These are phyloP conservation scores for Barypeithes pellucidus DNA, from an alignment of 2,888 invertebrate species.

Conservation along the genomic window DNA sequence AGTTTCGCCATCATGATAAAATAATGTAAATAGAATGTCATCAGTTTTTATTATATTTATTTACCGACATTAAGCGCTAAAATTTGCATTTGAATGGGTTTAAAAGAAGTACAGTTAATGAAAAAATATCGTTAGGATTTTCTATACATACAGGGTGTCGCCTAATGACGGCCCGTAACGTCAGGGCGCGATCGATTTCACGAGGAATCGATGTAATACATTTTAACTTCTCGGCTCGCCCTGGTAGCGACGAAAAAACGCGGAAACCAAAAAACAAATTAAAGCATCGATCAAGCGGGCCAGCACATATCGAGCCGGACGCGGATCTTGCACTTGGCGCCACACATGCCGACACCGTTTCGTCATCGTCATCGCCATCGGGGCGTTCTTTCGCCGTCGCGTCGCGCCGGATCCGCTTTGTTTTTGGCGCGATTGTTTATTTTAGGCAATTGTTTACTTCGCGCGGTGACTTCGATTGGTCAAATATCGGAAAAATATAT, in stretches of 20 bases:
- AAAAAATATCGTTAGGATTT: no score
- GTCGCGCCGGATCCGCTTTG: constrained; percentile 31
- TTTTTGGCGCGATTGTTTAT: constrained; percentile 4
- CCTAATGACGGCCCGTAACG: no score
- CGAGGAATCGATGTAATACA: no score
- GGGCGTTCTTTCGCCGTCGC: background rate
- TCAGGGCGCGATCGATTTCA: no score
- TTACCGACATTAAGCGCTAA: no score
- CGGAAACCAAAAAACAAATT: constrained; percentile 25
- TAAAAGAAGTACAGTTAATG: no score
- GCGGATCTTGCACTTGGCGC: constrained; percentile 42
- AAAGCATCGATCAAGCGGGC: constrained; percentile 10
- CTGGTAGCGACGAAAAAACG: constrained; percentile 21
- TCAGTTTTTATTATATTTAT: constrained; percentile 8
- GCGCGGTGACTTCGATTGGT: background rate
- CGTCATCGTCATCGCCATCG: constrained; percentile 38
- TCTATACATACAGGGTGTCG: no score
- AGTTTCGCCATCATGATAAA: constrained; percentile 1
- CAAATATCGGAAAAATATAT: background rate
- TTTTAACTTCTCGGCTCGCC: no score
- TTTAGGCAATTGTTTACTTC: constrained; percentile 4
- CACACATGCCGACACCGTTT: constrained; percentile 37
- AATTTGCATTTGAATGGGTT: no score
- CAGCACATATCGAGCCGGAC: constrained; percentile 12
- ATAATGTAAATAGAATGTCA: constrained; percentile 17